phyloP scores from a whole-genome alignment of 1,140 invertebrate species.

The Sminthurinus signatus region DNA sequence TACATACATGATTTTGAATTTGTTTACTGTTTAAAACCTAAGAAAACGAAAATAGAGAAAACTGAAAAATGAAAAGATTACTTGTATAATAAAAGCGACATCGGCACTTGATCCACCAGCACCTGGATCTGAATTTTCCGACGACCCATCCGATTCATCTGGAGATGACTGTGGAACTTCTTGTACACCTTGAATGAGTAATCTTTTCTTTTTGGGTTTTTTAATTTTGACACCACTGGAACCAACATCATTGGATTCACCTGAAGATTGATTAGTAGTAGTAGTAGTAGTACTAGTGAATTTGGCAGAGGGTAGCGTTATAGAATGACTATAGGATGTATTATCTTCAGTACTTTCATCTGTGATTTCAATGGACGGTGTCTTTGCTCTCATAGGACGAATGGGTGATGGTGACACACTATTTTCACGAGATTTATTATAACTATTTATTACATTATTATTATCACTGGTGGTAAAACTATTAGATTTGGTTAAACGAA shows the following conservation, averaged over 20 bases:
- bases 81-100: slow-evolving; percentile 56
- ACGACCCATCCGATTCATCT: slow-evolving; percentile 14
- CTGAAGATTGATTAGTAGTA: neutral
- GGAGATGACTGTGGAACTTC: slow-evolving; percentile 26
- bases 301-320: neutral
- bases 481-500: slow-evolving; percentile 25
- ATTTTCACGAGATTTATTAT: slow-evolving; percentile 7
- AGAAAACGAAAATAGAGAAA: no score
- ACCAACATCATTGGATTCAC: neutral
- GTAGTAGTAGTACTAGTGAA: slow-evolving; percentile 10
- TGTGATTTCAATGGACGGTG: slow-evolving; percentile 9
- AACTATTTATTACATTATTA: neutral
- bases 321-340: neutral
- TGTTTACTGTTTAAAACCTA: no score
- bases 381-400: slow-evolving; percentile 14
- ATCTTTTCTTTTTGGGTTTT: slow-evolving; percentile 37
- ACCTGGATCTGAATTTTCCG: slow-evolving; percentile 46
- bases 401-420: slow-evolving; percentile 16
- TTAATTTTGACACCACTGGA: slow-evolving; percentile 17
- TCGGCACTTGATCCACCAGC: no score
- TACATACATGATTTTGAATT: no score
- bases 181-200: slow-evolving; percentile 39
- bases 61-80: slow-evolving; percentile 33
- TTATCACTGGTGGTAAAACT: slow-evolving; percentile 19
- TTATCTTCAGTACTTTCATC: neutral